A percentile compares a stretch with the other conserved stretches of the same genome.
phyloP scores from a whole-genome alignment of 2,113 vertebrate genomes.

The Podiceps cristatus region DNA sequence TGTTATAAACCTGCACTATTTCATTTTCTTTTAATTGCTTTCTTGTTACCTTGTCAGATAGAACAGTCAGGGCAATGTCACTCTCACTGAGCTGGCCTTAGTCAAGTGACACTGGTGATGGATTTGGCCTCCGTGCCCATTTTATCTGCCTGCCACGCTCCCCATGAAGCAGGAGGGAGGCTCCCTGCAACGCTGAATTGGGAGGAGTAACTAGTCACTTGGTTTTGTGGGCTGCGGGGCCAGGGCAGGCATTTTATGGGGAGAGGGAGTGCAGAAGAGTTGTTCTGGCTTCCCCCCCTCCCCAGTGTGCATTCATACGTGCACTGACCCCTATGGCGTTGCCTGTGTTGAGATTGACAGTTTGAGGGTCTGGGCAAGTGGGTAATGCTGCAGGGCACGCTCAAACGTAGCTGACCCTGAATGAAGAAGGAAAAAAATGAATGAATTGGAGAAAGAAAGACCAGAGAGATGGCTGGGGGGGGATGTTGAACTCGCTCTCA shows the following conservation, averaged over 20 bases:
- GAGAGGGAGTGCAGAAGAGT: neutral
- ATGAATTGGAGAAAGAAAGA: neutral
- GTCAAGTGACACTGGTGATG: neutral
- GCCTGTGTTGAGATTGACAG: neutral
- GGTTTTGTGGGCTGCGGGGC: neutral
- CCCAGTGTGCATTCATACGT: fast-evolving
- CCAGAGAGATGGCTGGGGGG: fast-evolving
- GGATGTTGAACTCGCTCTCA: neutral
- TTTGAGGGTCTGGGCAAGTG: neutral
- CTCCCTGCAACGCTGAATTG: neutral
- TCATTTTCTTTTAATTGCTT: constrained; percentile 6
- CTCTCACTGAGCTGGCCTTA: neutral
- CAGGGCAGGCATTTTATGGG: neutral
- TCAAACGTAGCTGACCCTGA: neutral
- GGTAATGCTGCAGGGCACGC: neutral
- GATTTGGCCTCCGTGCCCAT: neutral
- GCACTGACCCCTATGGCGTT: fast-evolving
- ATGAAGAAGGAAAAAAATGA: neutral
- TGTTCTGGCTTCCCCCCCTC: neutral
- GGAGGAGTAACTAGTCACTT: neutral
- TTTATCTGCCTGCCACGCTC: neutral
- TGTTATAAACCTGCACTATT: neutral
- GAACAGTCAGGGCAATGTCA: neutral
- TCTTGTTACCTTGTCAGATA: neutral
- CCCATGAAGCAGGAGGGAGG: neutral